Conservation (phyloP, 2,888 invertebrate genomes). For the Drosophila anomelani region DNA sequence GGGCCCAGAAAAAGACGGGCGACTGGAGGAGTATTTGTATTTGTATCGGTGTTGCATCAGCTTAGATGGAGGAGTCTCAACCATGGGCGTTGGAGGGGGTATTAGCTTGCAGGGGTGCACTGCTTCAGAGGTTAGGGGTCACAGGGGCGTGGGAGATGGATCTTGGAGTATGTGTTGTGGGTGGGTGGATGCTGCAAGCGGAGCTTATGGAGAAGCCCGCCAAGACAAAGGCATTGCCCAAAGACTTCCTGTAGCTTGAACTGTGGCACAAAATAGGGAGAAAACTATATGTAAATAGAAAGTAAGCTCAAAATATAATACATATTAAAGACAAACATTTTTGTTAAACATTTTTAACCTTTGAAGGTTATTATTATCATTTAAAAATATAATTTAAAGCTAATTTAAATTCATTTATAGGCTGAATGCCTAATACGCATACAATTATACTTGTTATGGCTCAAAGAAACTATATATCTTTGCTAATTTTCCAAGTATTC, state of each 20-base stretch:
- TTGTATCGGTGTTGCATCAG: conserved; percentile 48
- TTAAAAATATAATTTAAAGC: too few species aligned
- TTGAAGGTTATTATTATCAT: too few species aligned
- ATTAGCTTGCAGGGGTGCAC: conserved; percentile 11
- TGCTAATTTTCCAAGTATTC: not conserved
- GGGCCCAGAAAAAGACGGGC: conserved; percentile 19
- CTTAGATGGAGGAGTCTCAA: conserved; percentile 22
- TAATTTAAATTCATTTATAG: too few species aligned
- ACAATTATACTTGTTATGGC: too few species aligned
- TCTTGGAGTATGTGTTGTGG: conserved; percentile 11
- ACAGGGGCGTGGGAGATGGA: conserved; percentile 1
- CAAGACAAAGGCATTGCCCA: conserved; percentile 17
- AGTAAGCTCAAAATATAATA: not conserved
- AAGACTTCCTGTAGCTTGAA: conserved; percentile 5
- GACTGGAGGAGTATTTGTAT: conserved; percentile 20
- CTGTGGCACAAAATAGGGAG: not conserved
- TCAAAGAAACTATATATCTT: not conserved
- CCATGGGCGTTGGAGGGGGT: not conserved
- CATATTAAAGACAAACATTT: not conserved
- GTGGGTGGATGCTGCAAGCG: conserved; percentile 12
- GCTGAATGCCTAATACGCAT: too few species aligned
- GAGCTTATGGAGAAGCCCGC: not conserved
- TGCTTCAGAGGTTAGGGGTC: conserved; percentile 11
- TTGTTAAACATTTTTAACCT: not conserved
- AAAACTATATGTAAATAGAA: not conserved